Conservation (phyloP, 1,140 invertebrate species). For the Aporrectodea caliginosa region DNA sequence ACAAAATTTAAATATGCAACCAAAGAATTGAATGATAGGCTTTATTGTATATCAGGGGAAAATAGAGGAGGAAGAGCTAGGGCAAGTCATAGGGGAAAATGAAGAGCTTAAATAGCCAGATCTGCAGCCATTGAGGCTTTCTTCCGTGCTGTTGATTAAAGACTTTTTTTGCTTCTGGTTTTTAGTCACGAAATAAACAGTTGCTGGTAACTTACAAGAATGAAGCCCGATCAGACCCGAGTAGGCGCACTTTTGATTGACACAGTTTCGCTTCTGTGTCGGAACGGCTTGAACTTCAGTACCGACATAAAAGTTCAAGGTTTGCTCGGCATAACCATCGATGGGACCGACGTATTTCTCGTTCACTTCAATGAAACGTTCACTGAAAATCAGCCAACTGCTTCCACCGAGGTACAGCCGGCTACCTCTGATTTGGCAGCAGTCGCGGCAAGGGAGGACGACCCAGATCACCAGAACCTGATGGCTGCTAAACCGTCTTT, state of each 20-base stretch:
- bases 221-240: conserved; percentile 19
- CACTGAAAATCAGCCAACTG: neutral
- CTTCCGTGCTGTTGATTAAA: too few species aligned
- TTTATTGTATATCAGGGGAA: too few species aligned
- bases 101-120: too few species aligned
- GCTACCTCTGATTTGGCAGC: neutral
- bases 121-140: too few species aligned
- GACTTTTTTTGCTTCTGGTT: too few species aligned
- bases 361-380: conserved; percentile 20
- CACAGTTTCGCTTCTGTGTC: conserved; percentile 18
- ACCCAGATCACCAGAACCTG: neutral
- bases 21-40: too few species aligned
- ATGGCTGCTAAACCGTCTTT: neutral
- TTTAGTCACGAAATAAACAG: too few species aligned
- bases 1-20: too few species aligned
- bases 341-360: conserved; percentile 16
- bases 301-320: conserved; percentile 13
- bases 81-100: too few species aligned
- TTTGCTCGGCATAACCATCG: conserved; percentile 17
- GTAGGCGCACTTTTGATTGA: conserved; percentile 12
- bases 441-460: neutral
- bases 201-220: neutral
- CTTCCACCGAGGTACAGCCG: neutral
- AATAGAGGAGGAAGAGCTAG: too few species aligned
- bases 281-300: conserved; percentile 13